These are phyloP conservation scores for Dichetophora obliterata DNA, from an alignment of 2,888 invertebrate species.

Conservation along the genomic window DNA sequence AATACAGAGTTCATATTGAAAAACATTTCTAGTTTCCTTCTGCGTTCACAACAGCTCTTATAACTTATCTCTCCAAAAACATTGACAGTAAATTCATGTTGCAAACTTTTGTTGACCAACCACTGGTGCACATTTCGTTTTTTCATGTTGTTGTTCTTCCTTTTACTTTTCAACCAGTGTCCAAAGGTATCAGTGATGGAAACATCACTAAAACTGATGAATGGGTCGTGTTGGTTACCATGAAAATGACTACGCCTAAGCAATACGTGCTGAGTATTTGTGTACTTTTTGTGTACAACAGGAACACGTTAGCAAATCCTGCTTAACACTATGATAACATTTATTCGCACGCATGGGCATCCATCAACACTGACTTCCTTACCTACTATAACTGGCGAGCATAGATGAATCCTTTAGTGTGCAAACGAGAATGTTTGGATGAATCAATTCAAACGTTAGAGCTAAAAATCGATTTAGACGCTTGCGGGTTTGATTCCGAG, in stretches of 20 bases:
- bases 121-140: neutral
- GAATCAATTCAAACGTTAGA: neutral
- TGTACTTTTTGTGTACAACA: neutral
- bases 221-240: slow-evolving; percentile 40
- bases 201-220: slow-evolving; percentile 50
- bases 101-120: too few relatives aligned
- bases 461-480: slow-evolving; percentile 30
- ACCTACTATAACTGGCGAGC: too few relatives aligned
- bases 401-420: neutral
- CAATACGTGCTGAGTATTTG: too few relatives aligned
- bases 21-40: too few relatives aligned
- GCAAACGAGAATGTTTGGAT: neutral
- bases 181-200: slow-evolving; percentile 38
- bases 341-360: slow-evolving; percentile 11
- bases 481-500: neutral
- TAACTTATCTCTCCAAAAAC: too few relatives aligned
- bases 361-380: neutral
- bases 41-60: too few relatives aligned
- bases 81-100: too few relatives aligned
- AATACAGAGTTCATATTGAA: too few relatives aligned
- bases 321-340: slow-evolving; percentile 22
- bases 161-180: neutral
- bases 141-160: neutral
- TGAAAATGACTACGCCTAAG: too few relatives aligned
- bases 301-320: neutral